These are phyloP conservation scores for Helostoma temminkii DNA, from an alignment of 2,797 vertebrate species.

Conservation along the genomic window DNA sequence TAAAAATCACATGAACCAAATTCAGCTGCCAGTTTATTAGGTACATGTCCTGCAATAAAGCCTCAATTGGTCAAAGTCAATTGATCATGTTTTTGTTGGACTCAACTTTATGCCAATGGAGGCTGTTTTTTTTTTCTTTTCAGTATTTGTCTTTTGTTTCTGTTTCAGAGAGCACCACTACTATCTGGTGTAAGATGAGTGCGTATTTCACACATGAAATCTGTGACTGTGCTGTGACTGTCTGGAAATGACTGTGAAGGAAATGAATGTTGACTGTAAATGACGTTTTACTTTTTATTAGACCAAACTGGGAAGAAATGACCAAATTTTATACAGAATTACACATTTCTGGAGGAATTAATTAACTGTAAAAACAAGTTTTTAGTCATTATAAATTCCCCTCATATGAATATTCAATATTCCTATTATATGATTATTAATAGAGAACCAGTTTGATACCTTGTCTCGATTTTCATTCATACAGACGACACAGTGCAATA, in stretches of 20 bases:
- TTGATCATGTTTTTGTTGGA: neutral
- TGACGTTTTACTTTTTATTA: neutral
- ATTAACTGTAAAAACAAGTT: constrained; percentile 5
- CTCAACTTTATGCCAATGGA: neutral
- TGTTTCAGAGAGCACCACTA: neutral
- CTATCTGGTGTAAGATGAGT: neutral
- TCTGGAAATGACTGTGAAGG: constrained; percentile 2
- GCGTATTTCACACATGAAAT: neutral
- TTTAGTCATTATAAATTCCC: neutral
- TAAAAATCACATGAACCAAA: neutral
- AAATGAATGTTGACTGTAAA: neutral
- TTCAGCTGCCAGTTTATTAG: neutral
- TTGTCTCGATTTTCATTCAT: constrained; percentile 34
- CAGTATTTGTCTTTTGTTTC: neutral
- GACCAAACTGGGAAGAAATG: neutral
- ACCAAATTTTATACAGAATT: neutral
- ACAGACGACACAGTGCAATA: constrained; percentile 20
- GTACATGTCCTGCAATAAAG: too few species aligned
- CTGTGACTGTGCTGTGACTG: neutral
- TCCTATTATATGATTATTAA: constrained; percentile 2
- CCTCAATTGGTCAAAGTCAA: neutral
- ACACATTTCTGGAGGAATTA: neutral
- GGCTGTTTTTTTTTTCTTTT: neutral
- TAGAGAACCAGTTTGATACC: neutral
- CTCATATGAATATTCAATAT: neutral